Evolutionary conservation across 2,113 vertebrate species (phyloP).

Genomic region (Nymphicus hollandicus): DNA sequence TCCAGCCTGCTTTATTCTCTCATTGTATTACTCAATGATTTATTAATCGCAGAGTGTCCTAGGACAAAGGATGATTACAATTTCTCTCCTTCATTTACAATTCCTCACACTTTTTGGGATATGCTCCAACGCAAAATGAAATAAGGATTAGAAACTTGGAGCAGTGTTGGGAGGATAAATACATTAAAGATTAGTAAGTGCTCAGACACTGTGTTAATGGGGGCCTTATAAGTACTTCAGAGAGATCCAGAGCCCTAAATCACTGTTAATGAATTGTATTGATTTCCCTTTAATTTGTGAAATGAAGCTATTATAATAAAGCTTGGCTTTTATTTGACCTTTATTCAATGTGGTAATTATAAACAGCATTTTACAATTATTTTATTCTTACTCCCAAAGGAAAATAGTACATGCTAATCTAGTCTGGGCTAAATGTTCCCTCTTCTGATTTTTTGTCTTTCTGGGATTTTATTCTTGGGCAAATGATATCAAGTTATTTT

Average conservation of each 20-base stretch:
- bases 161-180: slow-evolving; percentile 13
- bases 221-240: not conserved
- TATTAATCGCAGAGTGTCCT: not conserved
- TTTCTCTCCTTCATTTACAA: not conserved
- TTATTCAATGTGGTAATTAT: slow-evolving; percentile 18
- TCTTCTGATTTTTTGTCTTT: not conserved
- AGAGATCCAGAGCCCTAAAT: slow-evolving; percentile 30
- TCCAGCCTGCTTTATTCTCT: not conserved
- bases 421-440: not conserved
- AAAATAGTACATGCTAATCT: not conserved
- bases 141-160: slow-evolving; percentile 16
- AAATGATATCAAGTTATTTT: not conserved
- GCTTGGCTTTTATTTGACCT: slow-evolving; percentile 32
- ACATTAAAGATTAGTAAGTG: slow-evolving; percentile 25
- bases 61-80: not conserved
- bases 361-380: slow-evolving; percentile 29
- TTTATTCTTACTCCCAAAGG: slow-evolving; percentile 15
- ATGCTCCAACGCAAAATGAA: slow-evolving; percentile 15
- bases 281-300: slow-evolving; percentile 46
- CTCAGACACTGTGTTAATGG: not conserved
- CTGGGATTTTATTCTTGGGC: not conserved
- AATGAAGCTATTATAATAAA: slow-evolving; percentile 47
- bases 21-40: not conserved
- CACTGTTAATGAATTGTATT: slow-evolving; percentile 44
- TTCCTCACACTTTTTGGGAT: not conserved